Base-by-base conservation (phyloP, 2,113 vertebrate genomes). In the Sapajus apella region DNA sequence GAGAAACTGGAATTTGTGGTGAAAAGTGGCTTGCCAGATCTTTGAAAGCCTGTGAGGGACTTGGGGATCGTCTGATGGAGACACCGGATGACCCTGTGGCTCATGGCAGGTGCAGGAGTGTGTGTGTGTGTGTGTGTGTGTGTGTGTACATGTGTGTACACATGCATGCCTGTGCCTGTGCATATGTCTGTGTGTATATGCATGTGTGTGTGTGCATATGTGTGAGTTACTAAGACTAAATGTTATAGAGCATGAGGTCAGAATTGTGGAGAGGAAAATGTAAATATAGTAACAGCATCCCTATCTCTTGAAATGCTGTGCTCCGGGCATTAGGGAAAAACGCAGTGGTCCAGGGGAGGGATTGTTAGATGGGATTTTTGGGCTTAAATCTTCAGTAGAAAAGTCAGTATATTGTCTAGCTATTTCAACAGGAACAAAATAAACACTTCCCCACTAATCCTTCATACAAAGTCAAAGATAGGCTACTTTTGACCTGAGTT, bases 1-100 rank as follows among this genome's bases (percentile, higher is more conserved):
- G 3, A 94, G 94, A 93, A 97, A 86, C 79, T 70, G 20, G 56
- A 95, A 82, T 86, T 58, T 82, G 85, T 91, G 35, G 30, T 93
- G 68, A 94, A 94, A 90, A 95, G 61, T 89, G 23, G 14, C 55
- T 95, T 96, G 61, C 68, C 61, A 68, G 55, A 91, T 30, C n/a
- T 91, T 30, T 79, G 95, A 52, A 77, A 91, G 61, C 61, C 70
- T 84, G 50, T 3, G 4, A 83, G 55, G 61, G 61, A 20, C 18
- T 94, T 83, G 9, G 73, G 52, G 70, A 84, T 52, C n/a, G 16
- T 80, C 55, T 83, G 45, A 93, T 86, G 75, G 55, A 56, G 68
- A 92, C 37, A 20, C 76, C 11, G 27, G 87, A 77, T 76, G 85
- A 77, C 12, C 37, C 16, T 43, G 89, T 55, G 52, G 37, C 12